Percentiles rank a stretch among this genome's conserved stretches.
Evolutionary conservation across 2,888 invertebrate genomes (phyloP).

Genomic region (Hetaerina titia): DNA sequence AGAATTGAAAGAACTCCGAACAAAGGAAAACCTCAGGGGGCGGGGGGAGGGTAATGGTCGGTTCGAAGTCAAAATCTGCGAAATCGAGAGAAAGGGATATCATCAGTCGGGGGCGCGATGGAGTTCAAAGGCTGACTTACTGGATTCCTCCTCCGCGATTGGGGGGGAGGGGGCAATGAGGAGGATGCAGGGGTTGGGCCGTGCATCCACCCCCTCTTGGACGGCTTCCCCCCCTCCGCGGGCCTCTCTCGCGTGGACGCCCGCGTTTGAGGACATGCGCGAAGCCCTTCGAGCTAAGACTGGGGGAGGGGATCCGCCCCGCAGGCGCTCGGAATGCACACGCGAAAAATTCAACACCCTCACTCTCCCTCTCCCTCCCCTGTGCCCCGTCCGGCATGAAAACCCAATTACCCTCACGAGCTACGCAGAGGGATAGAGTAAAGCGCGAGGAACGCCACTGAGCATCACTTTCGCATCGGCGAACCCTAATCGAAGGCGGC

Average conservation of each 20-base stretch:
- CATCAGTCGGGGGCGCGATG: neutral
- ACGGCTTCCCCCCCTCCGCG: neutral
- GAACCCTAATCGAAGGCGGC: too few species aligned
- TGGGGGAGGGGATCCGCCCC: neutral
- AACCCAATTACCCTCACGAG: neutral
- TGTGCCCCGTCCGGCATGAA: neutral
- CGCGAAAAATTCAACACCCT: neutral
- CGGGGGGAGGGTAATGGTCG: too few species aligned
- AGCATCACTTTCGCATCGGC: neutral
- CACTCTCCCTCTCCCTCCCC: too few species aligned
- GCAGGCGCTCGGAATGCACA: neutral
- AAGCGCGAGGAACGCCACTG: neutral
- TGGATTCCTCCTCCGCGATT: neutral
- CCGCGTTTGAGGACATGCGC: conserved; percentile 53
- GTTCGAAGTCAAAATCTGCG: neutral
- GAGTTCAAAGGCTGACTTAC: neutral
- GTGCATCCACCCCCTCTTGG: neutral
- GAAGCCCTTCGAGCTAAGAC: conserved; percentile 33
- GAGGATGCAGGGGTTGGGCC: neutral
- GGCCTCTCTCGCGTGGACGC: conserved; percentile 14
- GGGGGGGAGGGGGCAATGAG: neutral
- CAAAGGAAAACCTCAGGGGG: too few species aligned
- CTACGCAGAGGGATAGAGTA: neutral
- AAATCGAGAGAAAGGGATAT: neutral
- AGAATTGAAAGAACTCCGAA: too few species aligned